Evolutionary conservation across 2,797 vertebrate genomes (phyloP), one percentile per base, ranked within the genome.

Genomic region (Antrozous pallidus): DNA sequence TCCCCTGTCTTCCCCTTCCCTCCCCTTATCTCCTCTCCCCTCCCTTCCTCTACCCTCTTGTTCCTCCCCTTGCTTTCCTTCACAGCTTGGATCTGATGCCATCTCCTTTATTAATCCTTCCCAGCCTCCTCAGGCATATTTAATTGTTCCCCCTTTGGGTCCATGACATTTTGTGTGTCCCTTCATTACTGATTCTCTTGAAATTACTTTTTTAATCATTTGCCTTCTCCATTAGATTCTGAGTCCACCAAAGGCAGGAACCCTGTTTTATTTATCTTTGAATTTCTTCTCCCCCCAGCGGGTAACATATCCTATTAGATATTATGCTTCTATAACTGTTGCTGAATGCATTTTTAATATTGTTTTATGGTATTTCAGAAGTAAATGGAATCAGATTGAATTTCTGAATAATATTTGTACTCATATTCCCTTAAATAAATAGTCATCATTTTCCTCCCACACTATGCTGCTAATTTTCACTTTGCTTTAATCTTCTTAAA

Each of bases 131-230:
- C 83, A 74, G 56, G 81, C 80, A 94, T 71, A 88, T 94, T 93
- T 94, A 95, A 94, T 94, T 93, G 88, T 96, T 92, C 67, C 88
- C 86, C n/a, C 42, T 94, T 93, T 87, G 94, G 93, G 65, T 91
- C 75, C 70, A 90, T 95, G 90, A 84, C 92, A 96, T 96, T 97
- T 96, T 91, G 9, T 94, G n/a, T 95, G 84, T 92, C 86, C 92
- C 88, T 92, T 96, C 93, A 94, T 96, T 96, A 94, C n/a, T 93
- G 89, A 93, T 97, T 93, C 75, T 92, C 83, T 82, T 91, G 77
- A 95, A 95, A 94, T 97, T 93, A 70, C 88, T 93, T 94, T 38
- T 88, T 95, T 81, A 93, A 91, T 96, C 42, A 61, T 94, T 82
- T 71, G 12, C 56, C 54, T 92, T 90, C 93, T 51, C 81, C 33